A percentile compares a stretch with the other conserved stretches of the same genome.
phyloP scores from a whole-genome alignment of 1,140 invertebrate species.

The Drosophila orena region DNA sequence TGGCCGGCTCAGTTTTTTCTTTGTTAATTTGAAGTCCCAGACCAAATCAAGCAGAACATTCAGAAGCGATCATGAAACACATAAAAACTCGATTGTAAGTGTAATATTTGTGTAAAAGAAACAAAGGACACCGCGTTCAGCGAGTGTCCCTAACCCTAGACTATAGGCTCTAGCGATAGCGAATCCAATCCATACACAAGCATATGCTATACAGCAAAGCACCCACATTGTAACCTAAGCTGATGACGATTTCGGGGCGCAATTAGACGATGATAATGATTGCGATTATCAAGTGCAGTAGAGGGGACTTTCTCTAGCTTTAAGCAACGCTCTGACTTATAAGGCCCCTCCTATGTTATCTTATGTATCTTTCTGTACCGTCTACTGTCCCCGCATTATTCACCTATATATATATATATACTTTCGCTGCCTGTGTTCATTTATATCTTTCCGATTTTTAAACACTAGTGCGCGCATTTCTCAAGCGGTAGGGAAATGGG shows the following conservation, averaged over 20 bases:
- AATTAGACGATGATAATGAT: slow-evolving; percentile 11
- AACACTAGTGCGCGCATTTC: slow-evolving; percentile 47
- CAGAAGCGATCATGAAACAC: slow-evolving; percentile 55
- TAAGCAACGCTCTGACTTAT: slow-evolving; percentile 61
- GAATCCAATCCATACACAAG: slow-evolving; percentile 37
- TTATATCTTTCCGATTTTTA: slow-evolving; percentile 54
- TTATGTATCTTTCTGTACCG: slow-evolving; percentile 20
- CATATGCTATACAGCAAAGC: slow-evolving; percentile 17
- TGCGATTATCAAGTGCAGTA: slow-evolving; percentile 17
- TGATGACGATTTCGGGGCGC: slow-evolving; percentile 22
- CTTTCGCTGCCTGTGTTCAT: slow-evolving; percentile 68
- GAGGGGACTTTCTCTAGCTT: slow-evolving; percentile 53
- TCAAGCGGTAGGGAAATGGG: slow-evolving; percentile 20
- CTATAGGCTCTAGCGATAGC: slow-evolving; percentile 58
- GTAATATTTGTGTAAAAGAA: slow-evolving; percentile 59
- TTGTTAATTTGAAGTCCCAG: slow-evolving; percentile 25
- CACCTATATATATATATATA: slow-evolving; percentile 30
- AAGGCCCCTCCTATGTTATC: slow-evolving; percentile 41
- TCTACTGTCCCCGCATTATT: slow-evolving; percentile 14
- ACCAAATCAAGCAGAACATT: slow-evolving; percentile 23
- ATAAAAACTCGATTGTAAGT: slow-evolving; percentile 63
- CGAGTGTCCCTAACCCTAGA: slow-evolving; percentile 71
- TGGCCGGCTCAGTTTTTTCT: slow-evolving; percentile 15
- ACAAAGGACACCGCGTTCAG: slow-evolving; percentile 63
- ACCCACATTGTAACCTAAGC: slow-evolving; percentile 48